phyloP scores from a whole-genome alignment of 2,888 invertebrate species.

The Eucera pruinosa region DNA sequence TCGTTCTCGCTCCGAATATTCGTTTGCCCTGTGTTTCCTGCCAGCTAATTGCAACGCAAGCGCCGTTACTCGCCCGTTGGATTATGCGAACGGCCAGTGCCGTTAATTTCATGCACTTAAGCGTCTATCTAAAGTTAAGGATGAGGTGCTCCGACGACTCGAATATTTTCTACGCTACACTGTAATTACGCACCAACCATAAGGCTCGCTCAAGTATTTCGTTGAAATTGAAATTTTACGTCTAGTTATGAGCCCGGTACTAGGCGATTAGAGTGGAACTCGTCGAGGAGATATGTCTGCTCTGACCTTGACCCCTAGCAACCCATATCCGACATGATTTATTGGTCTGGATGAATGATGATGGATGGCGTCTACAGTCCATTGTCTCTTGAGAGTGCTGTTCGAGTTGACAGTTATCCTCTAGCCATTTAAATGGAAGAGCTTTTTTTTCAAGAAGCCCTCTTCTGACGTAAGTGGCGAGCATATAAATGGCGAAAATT shows the following conservation, averaged over 20 bases:
- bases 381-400: slow-evolving; percentile 21
- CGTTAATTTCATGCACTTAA: slow-evolving; percentile 77
- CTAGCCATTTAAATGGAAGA: slow-evolving; percentile 25
- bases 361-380: slow-evolving; percentile 49
- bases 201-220: too few relatives aligned
- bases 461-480: too few relatives aligned
- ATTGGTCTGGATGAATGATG: slow-evolving; percentile 56
- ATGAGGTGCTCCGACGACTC: slow-evolving; percentile 48
- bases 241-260: too few relatives aligned
- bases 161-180: slow-evolving; percentile 2
- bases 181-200: too few relatives aligned
- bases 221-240: not conserved
- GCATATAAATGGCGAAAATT: too few relatives aligned
- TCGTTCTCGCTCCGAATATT: slow-evolving; percentile 67
- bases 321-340: slow-evolving; percentile 53
- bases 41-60: slow-evolving; percentile 80
- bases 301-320: slow-evolving; percentile 55
- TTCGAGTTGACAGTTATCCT: slow-evolving; percentile 43
- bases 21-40: slow-evolving; percentile 75
- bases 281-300: slow-evolving; percentile 7
- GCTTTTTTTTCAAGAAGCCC: too few relatives aligned
- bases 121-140: slow-evolving; percentile 54
- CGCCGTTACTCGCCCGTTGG: slow-evolving; percentile 76
- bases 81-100: slow-evolving; percentile 76
- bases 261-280: not conserved